Percentiles rank a stretch among this genome's conserved stretches.
phyloP scores from a whole-genome alignment of 2,888 invertebrate species.

The Herminia tarsipennalis region DNA sequence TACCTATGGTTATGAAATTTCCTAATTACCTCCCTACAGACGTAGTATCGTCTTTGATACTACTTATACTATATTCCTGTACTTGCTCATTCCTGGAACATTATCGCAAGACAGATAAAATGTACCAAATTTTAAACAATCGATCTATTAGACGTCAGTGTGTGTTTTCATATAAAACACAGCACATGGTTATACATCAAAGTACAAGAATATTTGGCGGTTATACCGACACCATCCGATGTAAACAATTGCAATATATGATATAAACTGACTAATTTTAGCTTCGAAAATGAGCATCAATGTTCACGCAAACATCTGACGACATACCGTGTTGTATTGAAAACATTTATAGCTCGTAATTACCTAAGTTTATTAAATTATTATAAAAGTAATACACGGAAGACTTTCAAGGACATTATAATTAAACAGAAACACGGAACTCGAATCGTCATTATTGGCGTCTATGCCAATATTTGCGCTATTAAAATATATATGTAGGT shows the following conservation, averaged over 20 bases:
- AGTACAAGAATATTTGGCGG: slow-evolving; percentile 35
- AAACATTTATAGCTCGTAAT: no score
- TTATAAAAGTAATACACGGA: no score
- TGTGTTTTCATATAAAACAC: slow-evolving; percentile 29
- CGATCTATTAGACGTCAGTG: slow-evolving; percentile 20
- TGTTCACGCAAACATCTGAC: slow-evolving; percentile 16
- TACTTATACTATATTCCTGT: no score
- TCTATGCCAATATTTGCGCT: no score
- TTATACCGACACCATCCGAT: slow-evolving; percentile 31
- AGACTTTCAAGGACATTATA: no score
- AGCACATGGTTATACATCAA: slow-evolving; percentile 29
- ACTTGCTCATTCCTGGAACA: background rate
- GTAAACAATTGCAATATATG: slow-evolving; percentile 57
- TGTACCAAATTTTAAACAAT: slow-evolving; percentile 20
- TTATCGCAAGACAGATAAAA: slow-evolving; percentile 1
- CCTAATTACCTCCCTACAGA: no score
- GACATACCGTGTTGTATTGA: slow-evolving; percentile 20
- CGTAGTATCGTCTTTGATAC: no score
- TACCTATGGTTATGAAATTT: no score
- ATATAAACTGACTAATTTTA: slow-evolving; percentile 60
- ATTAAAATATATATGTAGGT: no score
- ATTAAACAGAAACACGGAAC: no score
- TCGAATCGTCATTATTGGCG: no score
- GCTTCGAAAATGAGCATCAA: slow-evolving; percentile 26
- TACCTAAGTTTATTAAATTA: no score